These are phyloP conservation scores for Ganaspis sp. DNA, from an alignment of 1,140 invertebrate genomes.

Conservation along the genomic window DNA sequence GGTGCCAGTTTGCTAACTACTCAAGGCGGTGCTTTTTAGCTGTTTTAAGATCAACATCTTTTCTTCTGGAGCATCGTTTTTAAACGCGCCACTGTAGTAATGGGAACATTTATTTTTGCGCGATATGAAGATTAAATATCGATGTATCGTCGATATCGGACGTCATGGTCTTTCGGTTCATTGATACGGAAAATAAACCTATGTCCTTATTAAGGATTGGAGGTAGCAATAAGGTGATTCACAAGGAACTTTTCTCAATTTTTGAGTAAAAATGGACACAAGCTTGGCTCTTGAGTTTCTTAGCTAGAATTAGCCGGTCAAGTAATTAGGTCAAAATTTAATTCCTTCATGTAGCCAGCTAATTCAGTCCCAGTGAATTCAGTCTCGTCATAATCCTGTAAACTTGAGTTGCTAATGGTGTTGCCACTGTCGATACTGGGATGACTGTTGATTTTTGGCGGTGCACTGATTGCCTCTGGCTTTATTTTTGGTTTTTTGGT, in stretches of 20 bases:
- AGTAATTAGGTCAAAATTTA: conserved; percentile 75
- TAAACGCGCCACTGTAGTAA: not conserved
- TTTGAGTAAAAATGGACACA: not conserved
- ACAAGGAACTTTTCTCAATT: not conserved
- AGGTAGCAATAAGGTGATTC: not conserved
- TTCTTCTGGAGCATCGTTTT: too few relatives aligned
- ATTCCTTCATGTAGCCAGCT: conserved; percentile 80
- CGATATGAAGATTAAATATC: not conserved
- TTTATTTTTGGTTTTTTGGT: conserved; percentile 41
- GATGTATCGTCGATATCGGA: not conserved
- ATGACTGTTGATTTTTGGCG: conserved; percentile 59
- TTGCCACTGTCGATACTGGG: conserved; percentile 69
- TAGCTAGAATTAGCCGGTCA: conserved; percentile 53
- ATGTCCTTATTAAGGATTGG: not conserved
- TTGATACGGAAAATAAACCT: conserved; percentile 5
- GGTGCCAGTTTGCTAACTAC: too few relatives aligned
- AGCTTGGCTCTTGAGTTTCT: not conserved
- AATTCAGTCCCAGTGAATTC: conserved; percentile 82
- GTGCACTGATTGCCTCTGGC: conserved; percentile 35
- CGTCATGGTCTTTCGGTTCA: conserved; percentile 7
- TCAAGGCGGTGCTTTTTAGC: too few relatives aligned
- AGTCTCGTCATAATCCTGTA: conserved; percentile 82
- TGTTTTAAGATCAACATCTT: too few relatives aligned
- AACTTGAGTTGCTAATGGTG: conserved; percentile 84
- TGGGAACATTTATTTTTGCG: not conserved